Evolutionary conservation across 2,888 invertebrate genomes (phyloP).

Genomic region (Hoplodrina ambigua): DNA sequence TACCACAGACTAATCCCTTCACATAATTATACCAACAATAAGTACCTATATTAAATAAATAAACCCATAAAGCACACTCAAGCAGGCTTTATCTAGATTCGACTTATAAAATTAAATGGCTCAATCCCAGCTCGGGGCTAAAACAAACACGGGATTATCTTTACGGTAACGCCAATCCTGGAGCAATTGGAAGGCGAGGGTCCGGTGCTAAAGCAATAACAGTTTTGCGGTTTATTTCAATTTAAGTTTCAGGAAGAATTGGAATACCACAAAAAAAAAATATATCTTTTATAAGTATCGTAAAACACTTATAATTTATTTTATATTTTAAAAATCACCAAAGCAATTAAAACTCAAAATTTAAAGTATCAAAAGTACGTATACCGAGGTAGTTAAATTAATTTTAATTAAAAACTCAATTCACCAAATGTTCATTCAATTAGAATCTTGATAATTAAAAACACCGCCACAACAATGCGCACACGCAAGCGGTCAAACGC

Average conservation of each 20-base stretch:
- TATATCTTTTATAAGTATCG: not conserved
- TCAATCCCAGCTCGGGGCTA: constrained; percentile 80
- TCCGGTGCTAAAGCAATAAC: constrained; percentile 12
- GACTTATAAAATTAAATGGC: constrained; percentile 83
- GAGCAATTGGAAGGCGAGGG: constrained; percentile 40
- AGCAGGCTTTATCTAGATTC: constrained; percentile 81
- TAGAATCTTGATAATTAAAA: constrained; percentile 54
- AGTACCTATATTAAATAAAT: constrained; percentile 61
- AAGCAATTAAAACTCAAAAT: not conserved
- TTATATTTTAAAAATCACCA: not conserved
- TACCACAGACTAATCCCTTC: not conserved
- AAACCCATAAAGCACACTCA: constrained; percentile 74
- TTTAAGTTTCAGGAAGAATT: not conserved
- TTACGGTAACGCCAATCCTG: constrained; percentile 65
- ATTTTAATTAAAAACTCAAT: constrained; percentile 46
- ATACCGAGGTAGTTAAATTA: constrained; percentile 25
- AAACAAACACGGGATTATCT: constrained; percentile 76
- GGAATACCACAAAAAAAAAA: not conserved
- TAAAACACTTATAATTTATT: not conserved
- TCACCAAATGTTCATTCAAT: constrained; percentile 48
- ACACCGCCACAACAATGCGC: constrained; percentile 53
- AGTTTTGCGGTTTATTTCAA: constrained; percentile 2
- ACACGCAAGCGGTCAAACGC: constrained; percentile 71
- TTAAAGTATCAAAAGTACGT: constrained; percentile 23
- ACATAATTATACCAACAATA: constrained; percentile 30